Base-by-base conservation (phyloP, 2,113 vertebrate genomes). In the Eulacestoma nigropectus region DNA sequence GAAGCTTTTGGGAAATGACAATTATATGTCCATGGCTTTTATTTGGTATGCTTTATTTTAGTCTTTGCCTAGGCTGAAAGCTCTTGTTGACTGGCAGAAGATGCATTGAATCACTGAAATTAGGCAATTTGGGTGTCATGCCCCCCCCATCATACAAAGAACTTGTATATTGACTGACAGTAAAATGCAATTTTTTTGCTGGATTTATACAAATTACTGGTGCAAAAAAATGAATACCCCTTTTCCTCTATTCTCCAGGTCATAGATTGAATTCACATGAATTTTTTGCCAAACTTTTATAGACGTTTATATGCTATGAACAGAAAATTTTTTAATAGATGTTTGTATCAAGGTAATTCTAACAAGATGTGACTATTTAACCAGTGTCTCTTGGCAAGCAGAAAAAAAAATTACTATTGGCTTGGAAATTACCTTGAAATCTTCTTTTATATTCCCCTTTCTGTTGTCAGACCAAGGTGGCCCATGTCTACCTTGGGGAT, bases 31-130 rank as follows among this genome's bases (percentile, higher is more conserved):
- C 81, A 50, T 59, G 55, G 14, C 63, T 93, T 97, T 95, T 96
- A 73, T 96, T 93, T 96, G 63, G 62, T 76, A 16, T 89, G 91
- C 57, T 91, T 94, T 95, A 87, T 93, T 96, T 96, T 72, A 85
- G 84, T 69, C 49, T 94, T 96, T 93, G 74, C 87, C 87, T 94
- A 65, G 47, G 62, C 62, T 95, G 81, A 89, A 89, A 91, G 56
- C 69, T 76, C 22, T 81, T 84, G 69, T 89, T 94, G 73, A 69
- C 89, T 91, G 89, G 80, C 65, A 88, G 67, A 95, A 87, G 65
- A 79, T 82, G 41, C 53, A 84, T 26, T 89, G 74, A 91, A 65
- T 91, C 70, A 69, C 27, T 94, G 75, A 96, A 93, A 95, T 73
- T 56, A 87, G 50, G 70, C 59, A 76, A 75, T 76, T 85, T 94